These are phyloP conservation scores for Drosophila neotestacea DNA, from an alignment of 2,888 invertebrate species.

Conservation along the genomic window DNA sequence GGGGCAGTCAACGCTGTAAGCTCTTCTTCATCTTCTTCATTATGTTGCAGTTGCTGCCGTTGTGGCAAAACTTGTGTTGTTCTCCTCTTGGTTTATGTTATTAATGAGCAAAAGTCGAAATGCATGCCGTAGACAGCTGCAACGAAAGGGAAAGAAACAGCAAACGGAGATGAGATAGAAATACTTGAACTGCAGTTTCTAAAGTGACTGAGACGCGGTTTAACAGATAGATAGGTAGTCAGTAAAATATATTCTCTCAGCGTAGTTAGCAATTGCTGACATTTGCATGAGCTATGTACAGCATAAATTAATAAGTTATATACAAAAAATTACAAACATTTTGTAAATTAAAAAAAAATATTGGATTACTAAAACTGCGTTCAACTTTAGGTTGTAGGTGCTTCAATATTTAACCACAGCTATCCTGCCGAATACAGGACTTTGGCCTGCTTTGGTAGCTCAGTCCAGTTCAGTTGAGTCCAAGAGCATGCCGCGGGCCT, in stretches of 20 bases:
- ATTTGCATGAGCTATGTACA: neutral
- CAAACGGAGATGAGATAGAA: neutral
- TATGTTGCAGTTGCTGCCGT: constrained; percentile 23
- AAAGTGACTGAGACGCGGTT: constrained; percentile 32
- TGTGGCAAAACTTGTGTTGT: constrained; percentile 47
- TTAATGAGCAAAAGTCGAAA: constrained; percentile 75
- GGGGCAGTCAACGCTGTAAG: constrained; percentile 65
- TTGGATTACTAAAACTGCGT: neutral
- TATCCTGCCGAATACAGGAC: constrained; percentile 22
- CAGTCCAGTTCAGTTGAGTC: constrained; percentile 6
- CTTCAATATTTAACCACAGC: constrained; percentile 31
- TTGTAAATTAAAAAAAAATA: too few species aligned
- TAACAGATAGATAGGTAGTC: constrained; percentile 20
- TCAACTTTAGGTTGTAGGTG: constrained; percentile 41
- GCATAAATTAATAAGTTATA: neutral
- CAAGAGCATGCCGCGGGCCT: constrained; percentile 28
- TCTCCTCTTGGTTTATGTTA: constrained; percentile 62
- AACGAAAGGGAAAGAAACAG: constrained; percentile 6
- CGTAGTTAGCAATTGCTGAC: neutral
- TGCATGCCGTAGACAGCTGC: constrained; percentile 58
- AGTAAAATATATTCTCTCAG: neutral
- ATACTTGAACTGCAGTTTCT: constrained; percentile 4
- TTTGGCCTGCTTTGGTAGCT: constrained; percentile 6
- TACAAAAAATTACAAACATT: neutral
- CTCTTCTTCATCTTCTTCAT: constrained; percentile 17